Percentiles rank a stretch among this genome's conserved stretches.
These are phyloP conservation scores for Propithecus deckenii DNA, from an alignment of 2,797 vertebrate genomes.

Conservation along the genomic window DNA sequence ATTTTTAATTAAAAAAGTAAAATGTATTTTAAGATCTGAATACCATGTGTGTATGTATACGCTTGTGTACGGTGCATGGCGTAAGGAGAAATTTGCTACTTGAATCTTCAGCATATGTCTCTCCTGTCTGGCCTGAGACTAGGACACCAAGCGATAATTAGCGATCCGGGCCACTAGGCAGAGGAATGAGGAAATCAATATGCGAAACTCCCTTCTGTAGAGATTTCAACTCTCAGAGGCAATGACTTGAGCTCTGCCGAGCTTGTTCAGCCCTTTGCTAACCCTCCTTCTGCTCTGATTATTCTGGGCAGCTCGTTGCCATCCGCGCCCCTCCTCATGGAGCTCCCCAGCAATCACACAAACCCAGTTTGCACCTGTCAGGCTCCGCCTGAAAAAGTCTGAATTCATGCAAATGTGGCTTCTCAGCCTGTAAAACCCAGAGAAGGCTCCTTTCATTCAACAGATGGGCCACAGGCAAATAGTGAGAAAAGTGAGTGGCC, in stretches of 20 bases:
- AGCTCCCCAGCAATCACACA: constrained; percentile 24
- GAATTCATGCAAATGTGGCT: constrained; percentile 26
- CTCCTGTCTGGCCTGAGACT: neutral
- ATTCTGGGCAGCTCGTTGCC: constrained; percentile 43
- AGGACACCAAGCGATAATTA: constrained; percentile 61
- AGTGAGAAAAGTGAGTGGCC: neutral
- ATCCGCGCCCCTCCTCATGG: neutral
- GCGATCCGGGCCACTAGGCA: constrained; percentile 53
- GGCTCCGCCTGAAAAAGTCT: constrained; percentile 15
- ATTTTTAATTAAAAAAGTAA: neutral
- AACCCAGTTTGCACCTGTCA: constrained; percentile 35
- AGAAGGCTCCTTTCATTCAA: neutral
- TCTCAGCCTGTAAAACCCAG: neutral
- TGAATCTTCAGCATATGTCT: neutral
- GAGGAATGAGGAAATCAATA: constrained; percentile 57
- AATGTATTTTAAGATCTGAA: neutral
- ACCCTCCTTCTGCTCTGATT: constrained; percentile 64
- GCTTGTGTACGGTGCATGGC: rapidly evolving
- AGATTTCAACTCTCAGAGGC: constrained; percentile 27
- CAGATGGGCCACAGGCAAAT: neutral
- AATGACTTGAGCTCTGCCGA: neutral
- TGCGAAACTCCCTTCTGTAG: constrained; percentile 37
- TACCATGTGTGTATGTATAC: too few relatives aligned
- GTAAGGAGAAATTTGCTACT: neutral
- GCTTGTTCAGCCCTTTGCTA: neutral